Conservation (phyloP, 2,888 invertebrate genomes). For the Ischnura elegans region DNA sequence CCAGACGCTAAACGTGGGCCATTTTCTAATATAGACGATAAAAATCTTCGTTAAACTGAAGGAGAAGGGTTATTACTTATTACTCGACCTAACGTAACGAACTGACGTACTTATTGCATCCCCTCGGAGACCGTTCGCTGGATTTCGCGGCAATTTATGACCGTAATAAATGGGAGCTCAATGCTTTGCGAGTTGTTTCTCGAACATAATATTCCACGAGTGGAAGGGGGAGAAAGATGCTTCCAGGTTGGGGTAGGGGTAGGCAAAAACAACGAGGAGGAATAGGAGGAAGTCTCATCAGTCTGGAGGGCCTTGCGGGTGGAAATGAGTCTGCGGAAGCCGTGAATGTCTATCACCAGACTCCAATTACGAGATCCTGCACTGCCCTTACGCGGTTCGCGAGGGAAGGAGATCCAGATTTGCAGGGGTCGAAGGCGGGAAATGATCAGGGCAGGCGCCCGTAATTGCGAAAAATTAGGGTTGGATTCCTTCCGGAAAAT, state of each 20-base stretch:
- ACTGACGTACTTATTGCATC: constrained; percentile 29
- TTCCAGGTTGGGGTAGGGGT: not conserved
- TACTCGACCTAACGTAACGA: not conserved
- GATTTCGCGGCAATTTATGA: constrained; percentile 4
- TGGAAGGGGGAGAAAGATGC: not conserved
- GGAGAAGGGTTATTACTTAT: constrained; percentile 5
- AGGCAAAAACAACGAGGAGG: not conserved
- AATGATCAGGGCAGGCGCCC: not conserved
- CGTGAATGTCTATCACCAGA: not conserved
- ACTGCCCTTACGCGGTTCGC: not conserved
- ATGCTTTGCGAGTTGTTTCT: not conserved
- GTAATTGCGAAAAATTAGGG: not conserved
- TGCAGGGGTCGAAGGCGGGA: not conserved
- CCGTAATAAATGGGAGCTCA: constrained; percentile 31
- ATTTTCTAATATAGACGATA: not conserved
- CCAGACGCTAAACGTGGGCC: not conserved
- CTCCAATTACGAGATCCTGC: not conserved
- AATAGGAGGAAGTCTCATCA: constrained; percentile 1
- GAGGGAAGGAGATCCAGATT: not conserved
- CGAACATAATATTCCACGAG: not conserved
- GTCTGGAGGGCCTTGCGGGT: not conserved
- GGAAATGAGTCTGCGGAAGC: not conserved
- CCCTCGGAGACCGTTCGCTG: not conserved
- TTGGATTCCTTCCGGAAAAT: too few relatives aligned
- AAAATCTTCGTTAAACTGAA: constrained; percentile 7